Percentiles rank a stretch among this genome's conserved stretches.
Conservation (phyloP, 2,797 vertebrate species). For the Loris lydekkerianus region DNA sequence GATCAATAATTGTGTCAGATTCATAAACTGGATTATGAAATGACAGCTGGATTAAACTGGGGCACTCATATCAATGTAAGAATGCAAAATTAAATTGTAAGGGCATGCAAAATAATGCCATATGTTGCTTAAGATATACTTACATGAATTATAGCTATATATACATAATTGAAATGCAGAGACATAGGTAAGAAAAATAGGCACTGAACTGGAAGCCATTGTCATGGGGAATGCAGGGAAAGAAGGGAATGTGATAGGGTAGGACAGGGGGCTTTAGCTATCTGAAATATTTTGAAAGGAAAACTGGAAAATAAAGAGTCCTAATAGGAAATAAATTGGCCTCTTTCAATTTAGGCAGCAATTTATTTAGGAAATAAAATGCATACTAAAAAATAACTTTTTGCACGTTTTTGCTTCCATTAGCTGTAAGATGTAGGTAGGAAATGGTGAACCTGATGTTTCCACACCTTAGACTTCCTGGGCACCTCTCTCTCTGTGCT, state of each 20-base stretch:
- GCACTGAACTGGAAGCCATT: background rate
- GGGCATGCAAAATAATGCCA: background rate
- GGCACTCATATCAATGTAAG: background rate
- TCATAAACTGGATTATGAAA: background rate
- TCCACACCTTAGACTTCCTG: background rate
- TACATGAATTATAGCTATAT: background rate
- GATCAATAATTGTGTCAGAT: background rate
- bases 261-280: background rate
- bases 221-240: background rate
- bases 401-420: background rate
- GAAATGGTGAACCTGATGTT: background rate
- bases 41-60: background rate
- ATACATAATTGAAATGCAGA: background rate
- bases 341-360: background rate
- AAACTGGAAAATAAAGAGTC: background rate
- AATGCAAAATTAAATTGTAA: background rate
- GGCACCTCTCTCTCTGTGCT: background rate
- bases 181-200: background rate
- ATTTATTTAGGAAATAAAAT: slow-evolving; percentile 17
- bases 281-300: slow-evolving; percentile 39
- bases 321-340: background rate
- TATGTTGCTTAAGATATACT: background rate
- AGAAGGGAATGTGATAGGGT: background rate
- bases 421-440: background rate
- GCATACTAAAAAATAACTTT: background rate